Percentiles rank a stretch among this genome's conserved stretches.
phyloP scores from a whole-genome alignment of 2,888 invertebrate species.

The Idaea straminata region DNA sequence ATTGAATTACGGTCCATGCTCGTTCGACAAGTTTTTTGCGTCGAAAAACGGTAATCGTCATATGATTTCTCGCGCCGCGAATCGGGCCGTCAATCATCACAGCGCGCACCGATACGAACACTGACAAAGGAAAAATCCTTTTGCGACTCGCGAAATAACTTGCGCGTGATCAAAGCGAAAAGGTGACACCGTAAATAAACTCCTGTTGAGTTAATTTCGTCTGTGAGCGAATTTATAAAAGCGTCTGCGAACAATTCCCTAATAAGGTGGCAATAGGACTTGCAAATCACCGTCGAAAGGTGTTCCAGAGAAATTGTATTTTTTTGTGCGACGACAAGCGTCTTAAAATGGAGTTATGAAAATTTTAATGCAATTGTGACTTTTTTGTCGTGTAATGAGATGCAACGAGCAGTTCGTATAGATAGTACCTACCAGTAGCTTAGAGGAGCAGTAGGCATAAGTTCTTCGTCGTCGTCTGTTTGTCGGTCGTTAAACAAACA shows the following conservation, averaged over 20 bases:
- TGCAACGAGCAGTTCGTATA: neutral
- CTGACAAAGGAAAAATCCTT: slow-evolving; percentile 78
- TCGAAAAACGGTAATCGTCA: slow-evolving; percentile 19
- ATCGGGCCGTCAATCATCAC: slow-evolving; percentile 72
- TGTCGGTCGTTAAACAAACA: slow-evolving; percentile 28
- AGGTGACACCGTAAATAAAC: slow-evolving; percentile 60
- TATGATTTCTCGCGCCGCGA: slow-evolving; percentile 63
- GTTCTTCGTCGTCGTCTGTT: neutral
- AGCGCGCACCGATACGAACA: slow-evolving; percentile 61
- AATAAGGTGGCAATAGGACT: slow-evolving; percentile 31
- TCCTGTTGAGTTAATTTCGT: slow-evolving; percentile 70
- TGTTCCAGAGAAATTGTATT: slow-evolving; percentile 10
- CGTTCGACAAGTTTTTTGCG: slow-evolving; percentile 11
- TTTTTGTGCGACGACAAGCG: slow-evolving; percentile 15
- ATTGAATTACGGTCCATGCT: slow-evolving; percentile 23
- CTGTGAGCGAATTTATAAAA: slow-evolving; percentile 49
- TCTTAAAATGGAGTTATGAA: slow-evolving; percentile 2
- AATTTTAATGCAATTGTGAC: neutral
- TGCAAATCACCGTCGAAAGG: slow-evolving; percentile 29
- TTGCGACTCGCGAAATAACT: slow-evolving; percentile 57
- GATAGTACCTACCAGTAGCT: neutral
- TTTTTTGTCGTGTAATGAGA: slow-evolving; percentile 7
- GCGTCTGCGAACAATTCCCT: slow-evolving; percentile 37
- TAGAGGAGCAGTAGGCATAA: no score
- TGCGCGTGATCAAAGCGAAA: slow-evolving; percentile 69